Evolutionary conservation across 1,140 invertebrate genomes (phyloP).

Genomic region (Megalopta genalis): DNA sequence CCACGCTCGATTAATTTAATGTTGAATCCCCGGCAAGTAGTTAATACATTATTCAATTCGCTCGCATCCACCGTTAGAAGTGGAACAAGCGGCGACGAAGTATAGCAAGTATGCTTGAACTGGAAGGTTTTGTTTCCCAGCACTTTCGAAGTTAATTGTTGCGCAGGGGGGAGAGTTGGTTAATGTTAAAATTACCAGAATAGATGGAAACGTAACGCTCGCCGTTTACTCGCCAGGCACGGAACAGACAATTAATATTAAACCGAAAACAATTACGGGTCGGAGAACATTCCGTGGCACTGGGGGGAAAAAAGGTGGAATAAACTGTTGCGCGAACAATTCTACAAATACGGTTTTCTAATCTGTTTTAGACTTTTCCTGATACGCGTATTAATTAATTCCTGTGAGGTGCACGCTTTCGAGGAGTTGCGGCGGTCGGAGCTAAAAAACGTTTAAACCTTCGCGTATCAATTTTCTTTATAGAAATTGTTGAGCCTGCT

Average conservation of each 20-base stretch:
- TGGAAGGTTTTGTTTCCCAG: not conserved
- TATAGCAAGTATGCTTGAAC: not conserved
- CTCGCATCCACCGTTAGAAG: not conserved
- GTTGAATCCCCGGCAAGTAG: not conserved
- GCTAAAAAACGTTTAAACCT: too few species aligned
- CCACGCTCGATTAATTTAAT: not conserved
- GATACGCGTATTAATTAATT: too few species aligned
- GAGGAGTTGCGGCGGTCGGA: too few species aligned
- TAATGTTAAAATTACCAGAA: not conserved
- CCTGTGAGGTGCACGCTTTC: too few species aligned
- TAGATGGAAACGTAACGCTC: not conserved
- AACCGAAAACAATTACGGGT: not conserved
- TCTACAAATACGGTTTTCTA: too few species aligned
- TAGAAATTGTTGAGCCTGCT: too few species aligned
- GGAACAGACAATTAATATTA: not conserved
- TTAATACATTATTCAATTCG: not conserved
- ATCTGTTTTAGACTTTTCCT: too few species aligned
- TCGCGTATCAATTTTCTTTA: too few species aligned
- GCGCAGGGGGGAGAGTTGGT: not conserved
- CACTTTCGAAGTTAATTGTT: not conserved
- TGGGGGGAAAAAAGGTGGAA: too few species aligned
- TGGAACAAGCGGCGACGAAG: not conserved
- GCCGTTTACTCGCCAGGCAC: not conserved
- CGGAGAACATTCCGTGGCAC: too few species aligned
- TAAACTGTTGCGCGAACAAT: too few species aligned